A percentile compares a stretch with the other conserved stretches of the same genome.
Conservation (phyloP, 2,888 invertebrate genomes). For the Crossocerus cetratus region DNA sequence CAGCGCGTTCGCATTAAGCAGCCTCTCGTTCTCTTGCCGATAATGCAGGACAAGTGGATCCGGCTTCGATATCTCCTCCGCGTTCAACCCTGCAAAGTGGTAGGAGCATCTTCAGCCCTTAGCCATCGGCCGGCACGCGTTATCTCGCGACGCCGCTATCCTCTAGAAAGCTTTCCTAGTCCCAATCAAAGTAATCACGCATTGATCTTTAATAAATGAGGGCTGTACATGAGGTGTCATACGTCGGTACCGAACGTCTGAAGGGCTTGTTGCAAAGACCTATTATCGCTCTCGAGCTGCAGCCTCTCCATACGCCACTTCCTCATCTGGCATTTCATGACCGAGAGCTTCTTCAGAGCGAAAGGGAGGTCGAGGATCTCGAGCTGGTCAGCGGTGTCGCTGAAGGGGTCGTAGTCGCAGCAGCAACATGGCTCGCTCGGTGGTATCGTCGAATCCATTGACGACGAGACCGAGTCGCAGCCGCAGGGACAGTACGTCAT, state of each 20-base stretch:
- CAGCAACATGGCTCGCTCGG: slow-evolving; percentile 66
- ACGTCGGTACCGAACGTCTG: slow-evolving; percentile 64
- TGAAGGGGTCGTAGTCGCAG: slow-evolving; percentile 67
- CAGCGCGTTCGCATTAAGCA: slow-evolving; percentile 62
- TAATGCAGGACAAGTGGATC: slow-evolving; percentile 69
- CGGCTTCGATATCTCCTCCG: slow-evolving; percentile 60
- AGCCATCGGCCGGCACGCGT: background rate
- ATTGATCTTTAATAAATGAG: slow-evolving; percentile 25
- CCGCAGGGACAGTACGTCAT: slow-evolving; percentile 42
- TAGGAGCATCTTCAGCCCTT: background rate
- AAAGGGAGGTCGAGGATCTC: slow-evolving; percentile 68
- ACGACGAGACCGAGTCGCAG: slow-evolving; percentile 36
- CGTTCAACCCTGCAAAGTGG: slow-evolving; percentile 57
- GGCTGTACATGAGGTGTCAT: slow-evolving; percentile 31
- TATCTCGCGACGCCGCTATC: too few relatives aligned
- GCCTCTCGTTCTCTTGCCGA: slow-evolving; percentile 65
- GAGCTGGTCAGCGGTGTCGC: slow-evolving; percentile 62
- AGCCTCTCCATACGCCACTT: slow-evolving; percentile 71
- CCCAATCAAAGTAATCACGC: background rate
- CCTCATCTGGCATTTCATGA: slow-evolving; percentile 73
- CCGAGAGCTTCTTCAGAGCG: slow-evolving; percentile 66
- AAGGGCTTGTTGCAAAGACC: slow-evolving; percentile 66
- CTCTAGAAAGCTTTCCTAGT: too few relatives aligned
- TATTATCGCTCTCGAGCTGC: slow-evolving; percentile 69
- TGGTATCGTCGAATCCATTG: slow-evolving; percentile 47